These are phyloP conservation scores for Drosophila bipectinata DNA, from an alignment of 1,140 invertebrate species.

Conservation along the genomic window DNA sequence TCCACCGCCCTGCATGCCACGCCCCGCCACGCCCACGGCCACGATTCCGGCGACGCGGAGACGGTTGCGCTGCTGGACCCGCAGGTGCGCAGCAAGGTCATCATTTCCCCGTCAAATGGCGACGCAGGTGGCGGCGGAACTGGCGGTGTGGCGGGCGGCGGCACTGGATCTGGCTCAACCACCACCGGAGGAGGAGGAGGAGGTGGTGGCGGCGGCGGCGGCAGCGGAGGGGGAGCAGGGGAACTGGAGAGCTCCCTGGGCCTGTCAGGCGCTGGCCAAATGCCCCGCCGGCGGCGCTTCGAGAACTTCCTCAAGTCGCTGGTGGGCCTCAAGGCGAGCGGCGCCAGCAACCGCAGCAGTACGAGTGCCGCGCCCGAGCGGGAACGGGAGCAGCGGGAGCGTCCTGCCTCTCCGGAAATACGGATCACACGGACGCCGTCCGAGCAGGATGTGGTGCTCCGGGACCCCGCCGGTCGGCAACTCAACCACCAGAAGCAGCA, in stretches of 20 bases:
- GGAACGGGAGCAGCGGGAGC: conserved; percentile 16
- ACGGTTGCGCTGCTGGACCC: conserved; percentile 80
- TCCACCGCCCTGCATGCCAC: conserved; percentile 63
- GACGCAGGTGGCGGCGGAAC: conserved; percentile 28
- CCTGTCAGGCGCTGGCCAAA: conserved; percentile 54
- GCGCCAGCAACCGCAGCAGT: conserved; percentile 11
- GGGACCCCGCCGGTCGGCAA: conserved; percentile 49
- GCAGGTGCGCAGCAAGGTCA: conserved; percentile 77
- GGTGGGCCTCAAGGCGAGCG: conserved; percentile 75
- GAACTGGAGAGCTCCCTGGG: conserved; percentile 74
- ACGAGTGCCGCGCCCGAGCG: conserved; percentile 2
- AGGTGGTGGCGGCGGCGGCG: conserved; percentile 4
- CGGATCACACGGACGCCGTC: conserved; percentile 78
- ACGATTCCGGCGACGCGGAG: conserved; percentile 71
- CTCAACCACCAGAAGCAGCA: conserved; percentile 37
- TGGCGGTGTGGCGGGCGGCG: not conserved
- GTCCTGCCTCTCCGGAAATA: conserved; percentile 75
- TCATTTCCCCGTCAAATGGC: conserved; percentile 64
- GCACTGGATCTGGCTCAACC: conserved; percentile 11
- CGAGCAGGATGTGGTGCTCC: conserved; percentile 77
- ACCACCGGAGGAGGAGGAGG: conserved; percentile 1
- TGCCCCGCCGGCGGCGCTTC: conserved; percentile 73
- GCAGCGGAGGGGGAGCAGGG: conserved; percentile 8
- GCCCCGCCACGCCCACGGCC: conserved; percentile 47
- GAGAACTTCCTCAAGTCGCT: conserved; percentile 82